Evolutionary conservation across 2,113 vertebrate species (phyloP).

Genomic region (Trichomycterus rosablanca): DNA sequence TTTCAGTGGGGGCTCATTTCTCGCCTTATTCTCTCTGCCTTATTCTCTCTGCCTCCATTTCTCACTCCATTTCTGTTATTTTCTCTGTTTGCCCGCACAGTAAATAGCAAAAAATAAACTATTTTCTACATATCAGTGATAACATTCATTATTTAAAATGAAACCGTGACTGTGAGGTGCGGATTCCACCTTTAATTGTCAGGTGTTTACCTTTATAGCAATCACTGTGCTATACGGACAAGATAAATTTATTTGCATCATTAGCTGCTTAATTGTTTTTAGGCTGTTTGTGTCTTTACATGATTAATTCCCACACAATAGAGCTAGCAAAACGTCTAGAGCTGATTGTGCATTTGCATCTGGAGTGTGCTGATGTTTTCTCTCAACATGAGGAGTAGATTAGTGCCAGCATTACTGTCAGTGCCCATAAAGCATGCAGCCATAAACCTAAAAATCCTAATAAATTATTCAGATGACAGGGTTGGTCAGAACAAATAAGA

Average conservation of each 20-base stretch:
- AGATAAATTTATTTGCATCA: background rate
- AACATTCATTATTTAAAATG: background rate
- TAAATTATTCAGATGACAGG: no score
- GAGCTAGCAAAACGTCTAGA: background rate
- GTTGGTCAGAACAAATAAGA: background rate
- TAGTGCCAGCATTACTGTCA: no score
- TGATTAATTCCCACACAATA: background rate
- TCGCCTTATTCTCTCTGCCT: slow-evolving; percentile 8
- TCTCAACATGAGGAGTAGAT: background rate
- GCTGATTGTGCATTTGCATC: background rate
- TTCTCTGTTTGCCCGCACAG: background rate
- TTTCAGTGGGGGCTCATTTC: background rate
- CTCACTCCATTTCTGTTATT: background rate
- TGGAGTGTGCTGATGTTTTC: slow-evolving; percentile 1
- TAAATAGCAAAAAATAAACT: background rate
- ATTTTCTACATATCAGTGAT: no score
- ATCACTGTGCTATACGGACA: no score
- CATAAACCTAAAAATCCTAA: no score
- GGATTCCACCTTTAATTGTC: no score
- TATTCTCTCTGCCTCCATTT: slow-evolving; percentile 14
- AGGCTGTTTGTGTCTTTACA: background rate
- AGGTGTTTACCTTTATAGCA: no score
- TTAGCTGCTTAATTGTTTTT: background rate
- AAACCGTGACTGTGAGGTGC: background rate
- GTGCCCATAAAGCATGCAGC: no score